Base-by-base conservation (phyloP, 1,140 invertebrate species). In the Gonatopus flavifemur region DNA sequence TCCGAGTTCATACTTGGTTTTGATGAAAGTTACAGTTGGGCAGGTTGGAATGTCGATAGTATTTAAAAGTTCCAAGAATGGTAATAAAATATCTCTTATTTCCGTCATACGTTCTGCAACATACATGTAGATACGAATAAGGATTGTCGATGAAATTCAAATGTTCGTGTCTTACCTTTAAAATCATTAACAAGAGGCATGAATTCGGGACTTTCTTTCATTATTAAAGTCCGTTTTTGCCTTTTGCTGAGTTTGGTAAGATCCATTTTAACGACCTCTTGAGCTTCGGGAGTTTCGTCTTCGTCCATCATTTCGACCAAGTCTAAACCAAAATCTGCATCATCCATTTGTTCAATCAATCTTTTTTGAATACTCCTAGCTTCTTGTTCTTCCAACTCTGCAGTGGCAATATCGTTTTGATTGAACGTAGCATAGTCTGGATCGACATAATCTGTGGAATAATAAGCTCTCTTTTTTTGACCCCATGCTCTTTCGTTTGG, bases 361-460 rank as follows among this genome's bases (percentile, higher is more conserved):
- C 87, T 82, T 66, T 86, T 83, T 67, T 94, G 91, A 45, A 95
- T 87, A 60, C 83, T 86, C 69, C 82, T 83, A 2, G 91, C 92
- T 81, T 94, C 93, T 57, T 89, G 80, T 76, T 94, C 91, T 77
- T 95, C 92, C 55, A 88, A 78, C 52, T 87, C 83, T 16, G 92
- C 92, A 47, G 84, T 79, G 59, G 85, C 83, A 59, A 88, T 84
- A 65, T 89, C 84, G 63, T 88, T 84, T 55, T 85, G 84, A 52
- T 35, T 64, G 12, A 63, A 54, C 63, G 81, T 86, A 30, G 86
- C 84, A 82, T 88, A 92, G 78, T 94, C 91, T 58, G 87, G 82
- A 80, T 94, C 91, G 12, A 93, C 85, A 76, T 91, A 94, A 80
- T 94, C 91, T 1, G 92, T 90, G 33, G 87, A 86, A 74, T 93